Evolutionary conservation across 2,797 vertebrate genomes (phyloP).

Genomic region (Psittacula derbiana): DNA sequence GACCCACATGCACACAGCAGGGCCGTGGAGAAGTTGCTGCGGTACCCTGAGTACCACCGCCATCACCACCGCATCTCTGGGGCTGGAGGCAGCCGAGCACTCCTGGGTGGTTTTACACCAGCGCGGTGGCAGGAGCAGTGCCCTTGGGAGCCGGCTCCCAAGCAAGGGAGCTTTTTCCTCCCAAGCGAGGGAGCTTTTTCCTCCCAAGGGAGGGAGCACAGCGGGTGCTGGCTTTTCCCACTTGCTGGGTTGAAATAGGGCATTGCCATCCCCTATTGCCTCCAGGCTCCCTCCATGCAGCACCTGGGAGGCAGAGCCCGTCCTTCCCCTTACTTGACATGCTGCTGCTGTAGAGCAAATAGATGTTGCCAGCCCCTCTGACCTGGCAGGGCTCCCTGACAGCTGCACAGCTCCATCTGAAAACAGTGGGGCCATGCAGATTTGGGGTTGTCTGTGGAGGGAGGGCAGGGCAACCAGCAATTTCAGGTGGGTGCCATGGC

Average conservation of each 20-base stretch:
- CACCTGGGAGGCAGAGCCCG: neutral
- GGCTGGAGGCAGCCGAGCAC: neutral
- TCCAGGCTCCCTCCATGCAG: neutral
- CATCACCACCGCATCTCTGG: neutral
- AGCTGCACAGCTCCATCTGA: neutral
- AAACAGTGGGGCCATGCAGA: neutral
- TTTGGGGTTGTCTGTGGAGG: neutral
- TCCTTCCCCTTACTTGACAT: neutral
- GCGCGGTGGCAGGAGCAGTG: rapidly evolving
- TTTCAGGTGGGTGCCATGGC: neutral
- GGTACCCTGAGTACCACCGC: neutral
- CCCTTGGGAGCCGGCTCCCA: neutral
- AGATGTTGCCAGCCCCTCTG: neutral
- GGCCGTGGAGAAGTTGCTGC: rapidly evolving
- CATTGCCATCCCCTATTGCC: rapidly evolving
- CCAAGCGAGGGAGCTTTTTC: neutral
- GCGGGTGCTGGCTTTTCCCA: rapidly evolving
- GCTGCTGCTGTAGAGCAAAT: neutral
- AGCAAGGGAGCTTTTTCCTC: neutral
- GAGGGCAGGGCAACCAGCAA: rapidly evolving
- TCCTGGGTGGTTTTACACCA: rapidly evolving
- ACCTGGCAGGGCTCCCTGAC: neutral
- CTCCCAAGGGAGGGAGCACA: rapidly evolving
- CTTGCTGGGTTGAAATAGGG: neutral
- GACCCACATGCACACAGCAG: rapidly evolving